Evolutionary conservation across 1,140 invertebrate genomes (phyloP), one percentile per base, ranked within the genome.

Genomic region (Papilio polytes): DNA sequence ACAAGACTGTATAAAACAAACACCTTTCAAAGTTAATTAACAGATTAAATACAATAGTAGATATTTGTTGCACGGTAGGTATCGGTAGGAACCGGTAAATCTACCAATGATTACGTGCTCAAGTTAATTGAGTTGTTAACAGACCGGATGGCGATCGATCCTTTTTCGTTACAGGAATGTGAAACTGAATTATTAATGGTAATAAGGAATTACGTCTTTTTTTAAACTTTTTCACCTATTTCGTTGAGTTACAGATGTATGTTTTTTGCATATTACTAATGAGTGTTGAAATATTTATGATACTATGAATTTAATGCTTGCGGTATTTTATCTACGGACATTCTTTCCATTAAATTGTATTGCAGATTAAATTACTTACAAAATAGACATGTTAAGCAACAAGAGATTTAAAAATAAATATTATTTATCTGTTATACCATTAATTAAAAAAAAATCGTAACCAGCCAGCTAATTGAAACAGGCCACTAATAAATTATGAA

Each of bases 61-160:
- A 56, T 56, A 53, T 53, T 31, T 41, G n/a, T 26, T 31, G 12
- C 12, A 26, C 15, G 26, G 48, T 56, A 41, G 76, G 22, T 12
- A 31, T 20, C 12, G 53, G 26, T 59, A 51, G 22, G 22, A 78
- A 78, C 76, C 53, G 76, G 76, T 78, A 78, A 59, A 78, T 77
- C 70, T 70, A 82, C 81, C 63, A 84, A 80, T 80, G 79, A 59
- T 80, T 81, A 78, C 78, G 74, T 77, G 74, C 72, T 46, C 53
- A 77, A 81, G 80, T 88, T 88, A 86, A 88, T 88, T 88, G 83
- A 88, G 86, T 88, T 86, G 85, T 88, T 88, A 86, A 80, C 82
- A 72, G 36, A 73, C 74, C 70, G 78, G 66, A 84, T 82, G 82
- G 83, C 56, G 74, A 48, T 66, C 77, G 72, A 20, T 20, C 85